Conservation (phyloP, 2,888 invertebrate species). For the Criorhina ranunculi region DNA sequence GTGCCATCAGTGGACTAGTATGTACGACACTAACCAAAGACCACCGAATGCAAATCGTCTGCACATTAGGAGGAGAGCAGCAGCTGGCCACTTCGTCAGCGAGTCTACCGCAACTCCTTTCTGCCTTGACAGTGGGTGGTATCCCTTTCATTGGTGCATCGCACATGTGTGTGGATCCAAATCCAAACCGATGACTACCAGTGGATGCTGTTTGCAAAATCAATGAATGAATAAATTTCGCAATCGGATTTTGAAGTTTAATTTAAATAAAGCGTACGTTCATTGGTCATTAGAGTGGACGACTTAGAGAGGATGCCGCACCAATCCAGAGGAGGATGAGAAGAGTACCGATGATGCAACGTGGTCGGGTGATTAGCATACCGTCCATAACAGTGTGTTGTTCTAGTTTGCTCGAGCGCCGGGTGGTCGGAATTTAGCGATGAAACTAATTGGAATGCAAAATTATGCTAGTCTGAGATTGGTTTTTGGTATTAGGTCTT, state of each 20-base stretch:
- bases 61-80: constrained; percentile 18
- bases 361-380: constrained; percentile 49
- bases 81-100: constrained; percentile 49
- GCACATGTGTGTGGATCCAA: constrained; percentile 21
- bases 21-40: constrained; percentile 3
- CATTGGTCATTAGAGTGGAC: constrained; percentile 55
- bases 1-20: neutral
- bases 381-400: constrained; percentile 37
- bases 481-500: constrained; percentile 22
- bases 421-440: constrained; percentile 27
- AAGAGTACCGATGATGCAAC: neutral
- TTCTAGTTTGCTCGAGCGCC: constrained; percentile 20
- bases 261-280: constrained; percentile 61
- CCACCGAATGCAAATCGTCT: constrained; percentile 44
- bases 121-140: neutral
- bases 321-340: neutral
- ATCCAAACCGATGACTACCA: constrained; percentile 1
- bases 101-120: constrained; percentile 36
- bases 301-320: constrained; percentile 1
- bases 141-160: constrained; percentile 27
- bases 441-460: constrained; percentile 42
- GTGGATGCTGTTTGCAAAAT: constrained; percentile 44
- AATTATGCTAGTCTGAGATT: constrained; percentile 40
- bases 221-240: constrained; percentile 61
- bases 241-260: constrained; percentile 64